These are phyloP conservation scores for Hypselothyrea guttata DNA, from an alignment of 2,888 invertebrate genomes.

Conservation along the genomic window DNA sequence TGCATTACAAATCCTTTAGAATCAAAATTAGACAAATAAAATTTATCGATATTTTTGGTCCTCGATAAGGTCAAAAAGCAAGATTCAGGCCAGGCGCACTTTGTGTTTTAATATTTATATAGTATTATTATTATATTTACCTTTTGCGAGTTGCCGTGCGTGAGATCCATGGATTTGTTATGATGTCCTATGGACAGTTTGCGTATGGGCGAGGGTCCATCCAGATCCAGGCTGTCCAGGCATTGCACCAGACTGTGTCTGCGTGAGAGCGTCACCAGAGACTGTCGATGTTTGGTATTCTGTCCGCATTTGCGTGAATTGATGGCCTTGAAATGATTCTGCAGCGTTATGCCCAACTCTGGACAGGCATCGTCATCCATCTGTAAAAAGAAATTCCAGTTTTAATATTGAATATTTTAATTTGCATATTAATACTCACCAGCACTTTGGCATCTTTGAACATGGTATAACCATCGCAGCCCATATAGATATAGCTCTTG, in stretches of 20 bases:
- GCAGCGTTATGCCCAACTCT: conserved; percentile 91
- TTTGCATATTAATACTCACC: conserved; percentile 83
- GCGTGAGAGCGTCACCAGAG: conserved; percentile 91
- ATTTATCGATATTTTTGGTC: too few relatives aligned
- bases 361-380: conserved; percentile 93
- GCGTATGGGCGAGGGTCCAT: conserved; percentile 88
- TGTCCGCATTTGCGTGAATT: conserved; percentile 86
- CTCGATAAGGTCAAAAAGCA: too few relatives aligned
- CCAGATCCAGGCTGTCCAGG: conserved; percentile 87
- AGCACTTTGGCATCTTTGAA: conserved; percentile 88
- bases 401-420: background rate
- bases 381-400: conserved; percentile 81
- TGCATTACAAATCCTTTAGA: too few relatives aligned
- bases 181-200: conserved; percentile 80
- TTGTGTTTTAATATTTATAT: too few relatives aligned
- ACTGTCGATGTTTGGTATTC: conserved; percentile 92
- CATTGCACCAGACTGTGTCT: conserved; percentile 91
- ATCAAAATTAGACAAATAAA: too few relatives aligned
- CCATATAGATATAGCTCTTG: conserved; percentile 90
- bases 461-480: conserved; percentile 93
- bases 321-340: conserved; percentile 95
- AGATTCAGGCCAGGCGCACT: too few relatives aligned
- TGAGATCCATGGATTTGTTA: conserved; percentile 79
- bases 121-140: too few relatives aligned
- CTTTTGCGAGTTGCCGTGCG: conserved; percentile 79